Conservation (phyloP, 2,797 vertebrate genomes). For the Schizopygopsis pylzovi region DNA sequence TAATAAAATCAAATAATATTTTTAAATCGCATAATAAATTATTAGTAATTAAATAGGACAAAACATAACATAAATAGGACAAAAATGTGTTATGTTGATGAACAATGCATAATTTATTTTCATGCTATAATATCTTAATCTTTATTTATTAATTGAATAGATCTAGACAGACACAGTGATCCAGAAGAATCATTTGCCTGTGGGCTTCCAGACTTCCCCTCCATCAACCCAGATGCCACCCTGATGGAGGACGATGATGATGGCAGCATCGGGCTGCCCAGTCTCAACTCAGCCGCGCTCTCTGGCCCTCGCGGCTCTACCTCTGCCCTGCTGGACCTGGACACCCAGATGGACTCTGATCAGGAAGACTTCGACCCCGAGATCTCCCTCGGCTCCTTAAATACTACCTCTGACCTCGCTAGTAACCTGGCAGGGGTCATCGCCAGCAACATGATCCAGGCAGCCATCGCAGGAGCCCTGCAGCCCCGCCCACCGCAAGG, state of each 20-base stretch:
- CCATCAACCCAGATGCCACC: constrained; percentile 91
- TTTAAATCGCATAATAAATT: background rate
- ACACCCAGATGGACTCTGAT: constrained; percentile 79
- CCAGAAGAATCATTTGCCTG: constrained; percentile 95
- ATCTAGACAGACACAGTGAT: constrained; percentile 94
- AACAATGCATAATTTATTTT: background rate
- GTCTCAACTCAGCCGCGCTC: constrained; percentile 69
- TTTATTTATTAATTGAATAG: constrained; percentile 67
- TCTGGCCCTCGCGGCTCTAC: constrained; percentile 69
- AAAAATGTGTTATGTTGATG: background rate
- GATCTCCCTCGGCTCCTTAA: constrained; percentile 77
- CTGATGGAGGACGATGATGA: constrained; percentile 91
- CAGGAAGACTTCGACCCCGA: constrained; percentile 81
- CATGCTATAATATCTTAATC: background rate
- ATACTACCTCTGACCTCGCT: constrained; percentile 77
- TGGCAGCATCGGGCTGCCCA: constrained; percentile 94
- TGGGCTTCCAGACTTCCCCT: constrained; percentile 95
- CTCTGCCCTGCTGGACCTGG: constrained; percentile 75
- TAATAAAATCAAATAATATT: background rate
- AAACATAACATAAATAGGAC: no score
- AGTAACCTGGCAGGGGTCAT: constrained; percentile 87
- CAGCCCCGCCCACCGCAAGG: constrained; percentile 71
- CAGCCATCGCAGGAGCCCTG: constrained; percentile 83
- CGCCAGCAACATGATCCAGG: constrained; percentile 92
- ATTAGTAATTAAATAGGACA: no score